Evolutionary conservation across 2,797 vertebrate genomes (phyloP), one percentile per base, ranked within the genome.

Genomic region (Myotis planiceps): DNA sequence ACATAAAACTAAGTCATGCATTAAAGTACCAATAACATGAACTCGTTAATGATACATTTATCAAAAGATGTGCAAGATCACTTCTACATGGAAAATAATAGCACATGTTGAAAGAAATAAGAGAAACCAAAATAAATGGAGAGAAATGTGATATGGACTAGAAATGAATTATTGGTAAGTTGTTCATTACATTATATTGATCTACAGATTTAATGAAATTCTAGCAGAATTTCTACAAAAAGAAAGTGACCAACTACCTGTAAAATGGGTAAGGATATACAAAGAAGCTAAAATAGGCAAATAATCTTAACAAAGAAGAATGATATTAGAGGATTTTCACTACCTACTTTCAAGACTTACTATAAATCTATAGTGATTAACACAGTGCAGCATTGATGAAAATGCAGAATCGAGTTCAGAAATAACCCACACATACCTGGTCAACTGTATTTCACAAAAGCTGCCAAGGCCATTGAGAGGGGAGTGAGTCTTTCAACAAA

Each of bases 371-470:
- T 14, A 74, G 66, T 58, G 89, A 86, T 83, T 93, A 90, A 90
- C 37, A 90, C 65, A 79, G 85, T 51, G 19, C 32, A 19, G 32
- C 45, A 88, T 74, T 39, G 78, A 68, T 15, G 23, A 72, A 72
- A 87, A 19, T 90, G 66, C 18, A 78, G 25, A 87, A 42, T 42
- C 58, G 66, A 81, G n/a, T 45, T 90, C 42, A 58, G 37, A 60
- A 76, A 90, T 72, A 69, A 53, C 45, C 45, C 16, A 55, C 65
- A 74, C 14, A n/a, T 34, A 66, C 16, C 37, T 19, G 10, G 39
- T 51, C 53, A 89, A 79, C 13, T 92, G 58, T 85, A 85, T 89
- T 85, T 60, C 53, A 94, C 66, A 53, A 63, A 89, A 89, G 58
- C 66, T 25, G 23, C 58, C 66, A 85, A 63, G 72, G 49, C 45